Conservation (phyloP, 2,113 vertebrate species). For the Uria lomvia region DNA sequence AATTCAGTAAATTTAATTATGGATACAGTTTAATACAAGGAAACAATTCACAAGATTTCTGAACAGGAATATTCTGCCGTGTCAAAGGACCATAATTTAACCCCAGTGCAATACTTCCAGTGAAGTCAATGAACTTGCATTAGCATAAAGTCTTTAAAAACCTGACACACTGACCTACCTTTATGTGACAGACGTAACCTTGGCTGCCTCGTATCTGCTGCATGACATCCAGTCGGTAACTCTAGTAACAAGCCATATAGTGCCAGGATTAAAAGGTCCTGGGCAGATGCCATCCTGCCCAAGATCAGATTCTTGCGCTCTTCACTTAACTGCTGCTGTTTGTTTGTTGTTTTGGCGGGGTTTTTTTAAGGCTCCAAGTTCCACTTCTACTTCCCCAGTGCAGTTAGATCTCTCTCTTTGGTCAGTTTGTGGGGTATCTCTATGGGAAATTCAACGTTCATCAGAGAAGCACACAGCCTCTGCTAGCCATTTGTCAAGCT, state of each 20-base stretch:
- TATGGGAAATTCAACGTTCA: slow-evolving; percentile 28
- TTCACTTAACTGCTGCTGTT: slow-evolving; percentile 11
- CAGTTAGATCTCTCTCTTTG: slow-evolving; percentile 27
- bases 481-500: slow-evolving; percentile 66
- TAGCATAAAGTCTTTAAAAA: slow-evolving; percentile 19
- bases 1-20: not conserved
- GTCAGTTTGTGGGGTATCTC: slow-evolving; percentile 39
- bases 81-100: not conserved
- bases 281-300: slow-evolving; percentile 66
- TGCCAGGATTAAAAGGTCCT: slow-evolving; percentile 56
- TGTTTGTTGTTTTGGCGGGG: not conserved
- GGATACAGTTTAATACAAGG: not conserved
- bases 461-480: slow-evolving; percentile 59
- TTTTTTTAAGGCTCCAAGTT: slow-evolving; percentile 34
- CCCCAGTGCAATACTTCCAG: not conserved
- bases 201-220: slow-evolving; percentile 71
- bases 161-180: slow-evolving; percentile 77
- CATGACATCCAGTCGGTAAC: slow-evolving; percentile 40
- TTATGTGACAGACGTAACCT: slow-evolving; percentile 82
- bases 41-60: not conserved
- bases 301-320: slow-evolving; percentile 8
- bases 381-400: slow-evolving; percentile 31
- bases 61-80: not conserved
- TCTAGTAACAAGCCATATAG: slow-evolving; percentile 60
- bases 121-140: not conserved